phyloP scores from a whole-genome alignment of 1,140 invertebrate genomes.

The Nephotettix cincticeps region DNA sequence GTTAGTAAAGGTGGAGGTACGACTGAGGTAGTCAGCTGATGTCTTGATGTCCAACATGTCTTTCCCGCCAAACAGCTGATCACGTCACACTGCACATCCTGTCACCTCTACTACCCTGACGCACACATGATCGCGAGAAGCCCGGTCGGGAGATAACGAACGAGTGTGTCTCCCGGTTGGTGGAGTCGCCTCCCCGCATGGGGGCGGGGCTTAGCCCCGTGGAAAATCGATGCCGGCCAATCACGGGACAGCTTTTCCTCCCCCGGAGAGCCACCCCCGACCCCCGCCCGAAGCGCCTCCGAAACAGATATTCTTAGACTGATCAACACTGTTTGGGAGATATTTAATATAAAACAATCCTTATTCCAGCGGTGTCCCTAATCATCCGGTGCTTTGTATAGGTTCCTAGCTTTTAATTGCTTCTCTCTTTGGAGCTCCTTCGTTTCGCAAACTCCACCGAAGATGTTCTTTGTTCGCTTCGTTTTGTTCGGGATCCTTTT shows the following conservation, averaged over 20 bases:
- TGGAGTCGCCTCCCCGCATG: background rate
- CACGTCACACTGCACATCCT: conserved; percentile 13
- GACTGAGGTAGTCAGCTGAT: conserved; percentile 57
- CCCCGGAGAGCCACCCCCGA: background rate
- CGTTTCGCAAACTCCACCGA: background rate
- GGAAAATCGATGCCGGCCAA: conserved; percentile 38
- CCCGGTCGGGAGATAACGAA: background rate
- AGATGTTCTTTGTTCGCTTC: conserved; percentile 2
- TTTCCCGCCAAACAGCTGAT: conserved; percentile 17
- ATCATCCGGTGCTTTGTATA: conserved; percentile 14
- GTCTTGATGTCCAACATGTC: conserved; percentile 63
- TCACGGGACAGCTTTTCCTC: conserved; percentile 17
- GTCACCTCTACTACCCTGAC: too few relatives aligned
- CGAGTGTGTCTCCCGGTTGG: background rate
- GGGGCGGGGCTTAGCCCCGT: background rate
- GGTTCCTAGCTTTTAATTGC: conserved; percentile 6
- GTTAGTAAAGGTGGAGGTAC: conserved; percentile 59
- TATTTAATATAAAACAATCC: conserved; percentile 22
- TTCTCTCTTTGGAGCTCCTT: background rate
- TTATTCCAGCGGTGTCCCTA: conserved; percentile 2
- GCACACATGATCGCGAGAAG: too few relatives aligned
- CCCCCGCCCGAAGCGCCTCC: background rate
- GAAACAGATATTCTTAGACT: conserved; percentile 11
- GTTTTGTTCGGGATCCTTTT: background rate
- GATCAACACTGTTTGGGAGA: conserved; percentile 20